A percentile compares a stretch with the other conserved stretches of the same genome.
Conservation (phyloP, 2,113 vertebrate genomes). For the Choloepus hoffmanni region DNA sequence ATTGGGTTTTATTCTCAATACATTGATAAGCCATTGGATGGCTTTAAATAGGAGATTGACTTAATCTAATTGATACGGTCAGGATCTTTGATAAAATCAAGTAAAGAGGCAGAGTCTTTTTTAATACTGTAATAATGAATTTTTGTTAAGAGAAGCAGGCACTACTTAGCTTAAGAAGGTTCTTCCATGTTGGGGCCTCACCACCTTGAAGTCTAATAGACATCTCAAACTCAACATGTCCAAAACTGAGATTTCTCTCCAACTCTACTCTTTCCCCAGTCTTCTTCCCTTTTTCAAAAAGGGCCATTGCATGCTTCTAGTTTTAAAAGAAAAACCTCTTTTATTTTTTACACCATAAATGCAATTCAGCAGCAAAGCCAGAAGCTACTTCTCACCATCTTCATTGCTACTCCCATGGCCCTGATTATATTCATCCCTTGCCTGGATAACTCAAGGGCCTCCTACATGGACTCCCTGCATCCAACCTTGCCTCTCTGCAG, state of each 20-base stretch:
- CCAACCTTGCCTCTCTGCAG: background rate
- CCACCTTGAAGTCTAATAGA: background rate
- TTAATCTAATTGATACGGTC: background rate
- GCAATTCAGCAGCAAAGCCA: background rate
- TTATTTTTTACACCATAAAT: background rate
- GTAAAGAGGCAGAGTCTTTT: background rate
- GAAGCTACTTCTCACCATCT: background rate
- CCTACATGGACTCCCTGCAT: background rate
- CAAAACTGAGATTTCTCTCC: background rate
- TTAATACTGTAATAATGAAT: background rate
- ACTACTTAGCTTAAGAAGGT: background rate
- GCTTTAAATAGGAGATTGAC: background rate
- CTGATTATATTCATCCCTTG: too few relatives aligned
- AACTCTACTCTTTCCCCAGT: too few relatives aligned
- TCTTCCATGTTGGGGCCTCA: background rate
- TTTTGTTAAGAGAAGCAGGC: background rate
- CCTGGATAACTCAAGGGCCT: background rate
- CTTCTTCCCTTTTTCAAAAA: background rate
- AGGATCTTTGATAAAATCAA: conserved; percentile 15
- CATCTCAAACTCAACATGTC: background rate
- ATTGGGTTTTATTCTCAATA: background rate
- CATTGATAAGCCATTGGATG: background rate
- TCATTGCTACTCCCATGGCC: background rate
- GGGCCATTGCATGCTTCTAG: background rate
- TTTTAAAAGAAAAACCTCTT: background rate